Evolutionary conservation across 2,113 vertebrate genomes (phyloP), one percentile per base, ranked within the genome.

Genomic region (Hiodon tergisus): DNA sequence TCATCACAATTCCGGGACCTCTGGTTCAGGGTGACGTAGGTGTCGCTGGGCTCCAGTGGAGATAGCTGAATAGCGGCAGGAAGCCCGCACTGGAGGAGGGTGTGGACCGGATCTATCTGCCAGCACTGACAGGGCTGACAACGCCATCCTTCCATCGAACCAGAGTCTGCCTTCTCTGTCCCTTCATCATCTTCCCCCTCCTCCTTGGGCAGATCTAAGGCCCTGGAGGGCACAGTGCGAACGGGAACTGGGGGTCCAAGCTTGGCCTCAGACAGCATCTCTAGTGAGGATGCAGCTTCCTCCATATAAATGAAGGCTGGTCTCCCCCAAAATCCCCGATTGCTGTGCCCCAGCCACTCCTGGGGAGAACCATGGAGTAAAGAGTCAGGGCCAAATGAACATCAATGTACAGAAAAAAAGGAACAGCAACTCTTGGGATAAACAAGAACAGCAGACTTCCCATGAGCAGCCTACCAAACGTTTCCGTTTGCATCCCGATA

Each of bases 331-430:
- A 89, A 57, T 16, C 87, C 88, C 73, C 85, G 86, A 0, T 80
- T 90, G 2, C 85, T 89, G 11, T 94, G 89, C 4, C 89, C 88
- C 55, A 96, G 78, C 94, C 94, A 96, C 66, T 91, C 86, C 94
- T 96, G 81, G 9, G 68, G 78, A 57, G 4, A 55, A 61, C 3
- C 2, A 55, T 16, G 17, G 47, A 46, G 67, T 6, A 17, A 52
- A 16, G 11, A 31, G 31, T 31, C 31, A 31, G 31, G 31, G 31
- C 31, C 31, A 31, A 31, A 31, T 31, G 31, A 31, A 31, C 31
- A 31, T 31, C 31, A 31, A 31, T 31, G 31, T 31, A 31, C 31
- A 31, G 31, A 31, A 31, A 31, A 31, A 31, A 31, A 31, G 31
- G 31, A 31, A 31, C 31, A 31, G 31, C 31, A 31, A 31, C 31